Evolutionary conservation across 1,140 invertebrate species (phyloP).

Genomic region (Atopsyche davidsoni): DNA sequence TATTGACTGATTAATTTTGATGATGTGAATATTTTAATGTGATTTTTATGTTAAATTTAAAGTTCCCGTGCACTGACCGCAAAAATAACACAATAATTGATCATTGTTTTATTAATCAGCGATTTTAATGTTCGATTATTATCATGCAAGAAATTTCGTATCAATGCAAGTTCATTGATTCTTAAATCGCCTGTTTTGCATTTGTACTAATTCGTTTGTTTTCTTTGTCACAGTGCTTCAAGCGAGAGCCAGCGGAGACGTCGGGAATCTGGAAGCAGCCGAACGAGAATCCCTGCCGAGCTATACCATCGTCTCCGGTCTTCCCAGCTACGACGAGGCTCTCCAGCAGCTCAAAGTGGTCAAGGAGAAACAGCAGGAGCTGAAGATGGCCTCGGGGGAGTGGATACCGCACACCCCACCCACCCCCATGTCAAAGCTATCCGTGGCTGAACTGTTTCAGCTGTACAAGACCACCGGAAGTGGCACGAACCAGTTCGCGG

Average conservation of each 20-base stretch:
- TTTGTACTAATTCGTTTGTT: neutral
- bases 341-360: slow-evolving; percentile 45
- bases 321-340: slow-evolving; percentile 57
- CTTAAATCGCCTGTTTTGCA: too few species aligned
- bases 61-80: too few species aligned
- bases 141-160: too few species aligned
- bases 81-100: too few species aligned
- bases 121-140: too few species aligned
- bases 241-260: slow-evolving; percentile 20
- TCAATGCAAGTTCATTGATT: too few species aligned
- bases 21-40: too few species aligned
- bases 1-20: too few species aligned
- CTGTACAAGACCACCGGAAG: slow-evolving; percentile 29
- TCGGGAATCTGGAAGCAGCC: slow-evolving; percentile 7
- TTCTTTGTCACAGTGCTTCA: slow-evolving; percentile 15
- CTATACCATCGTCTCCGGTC: slow-evolving; percentile 56
- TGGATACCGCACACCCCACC: slow-evolving; percentile 29
- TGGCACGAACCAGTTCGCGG: slow-evolving; percentile 3
- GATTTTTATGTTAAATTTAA: too few species aligned
- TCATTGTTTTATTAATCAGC: too few species aligned
- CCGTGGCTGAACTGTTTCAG: slow-evolving; percentile 36
- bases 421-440: slow-evolving; percentile 31
- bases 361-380: slow-evolving; percentile 27
- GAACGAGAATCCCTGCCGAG: slow-evolving; percentile 53
- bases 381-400: slow-evolving; percentile 5